A percentile compares a stretch with the other conserved stretches of the same genome.
Evolutionary conservation across 2,888 invertebrate species (phyloP).

Genomic region (Athrips mouffetella): DNA sequence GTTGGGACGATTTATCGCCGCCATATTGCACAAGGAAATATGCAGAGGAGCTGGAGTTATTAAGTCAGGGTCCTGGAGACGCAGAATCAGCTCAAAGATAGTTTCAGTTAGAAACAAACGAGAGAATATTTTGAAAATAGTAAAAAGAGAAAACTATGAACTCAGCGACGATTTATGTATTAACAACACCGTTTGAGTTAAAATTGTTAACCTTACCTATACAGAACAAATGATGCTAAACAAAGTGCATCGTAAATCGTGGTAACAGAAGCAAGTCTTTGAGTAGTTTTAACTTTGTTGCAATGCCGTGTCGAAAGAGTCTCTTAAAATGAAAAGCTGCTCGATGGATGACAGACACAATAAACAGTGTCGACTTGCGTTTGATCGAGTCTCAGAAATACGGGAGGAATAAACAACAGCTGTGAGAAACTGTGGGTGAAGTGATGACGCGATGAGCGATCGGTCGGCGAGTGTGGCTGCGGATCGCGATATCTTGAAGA

Average conservation of each 20-base stretch:
- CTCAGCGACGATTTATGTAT: not conserved
- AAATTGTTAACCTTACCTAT: no score
- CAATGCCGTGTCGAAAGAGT: not conserved
- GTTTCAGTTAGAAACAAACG: not conserved
- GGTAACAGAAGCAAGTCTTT: no score
- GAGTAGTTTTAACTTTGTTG: not conserved
- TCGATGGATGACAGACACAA: not conserved
- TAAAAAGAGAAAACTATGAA: not conserved
- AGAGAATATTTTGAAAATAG: not conserved
- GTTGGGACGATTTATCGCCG: conserved; percentile 11
- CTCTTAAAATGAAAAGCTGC: not conserved
- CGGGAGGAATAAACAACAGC: not conserved
- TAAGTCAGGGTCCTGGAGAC: not conserved
- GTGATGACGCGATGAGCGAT: not conserved
- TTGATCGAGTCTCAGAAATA: not conserved
- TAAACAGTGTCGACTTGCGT: not conserved
- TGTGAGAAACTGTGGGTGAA: not conserved
- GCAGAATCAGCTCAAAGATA: not conserved
- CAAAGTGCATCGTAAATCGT: no score
- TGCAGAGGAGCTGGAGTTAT: conserved; percentile 6
- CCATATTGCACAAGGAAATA: conserved; percentile 8
- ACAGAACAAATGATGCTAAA: no score
- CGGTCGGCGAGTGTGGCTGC: not conserved
- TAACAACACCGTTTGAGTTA: not conserved
- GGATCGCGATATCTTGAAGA: not conserved